These are phyloP conservation scores for Stegostoma tigrinum DNA, from an alignment of 2,113 vertebrate genomes.

Conservation along the genomic window DNA sequence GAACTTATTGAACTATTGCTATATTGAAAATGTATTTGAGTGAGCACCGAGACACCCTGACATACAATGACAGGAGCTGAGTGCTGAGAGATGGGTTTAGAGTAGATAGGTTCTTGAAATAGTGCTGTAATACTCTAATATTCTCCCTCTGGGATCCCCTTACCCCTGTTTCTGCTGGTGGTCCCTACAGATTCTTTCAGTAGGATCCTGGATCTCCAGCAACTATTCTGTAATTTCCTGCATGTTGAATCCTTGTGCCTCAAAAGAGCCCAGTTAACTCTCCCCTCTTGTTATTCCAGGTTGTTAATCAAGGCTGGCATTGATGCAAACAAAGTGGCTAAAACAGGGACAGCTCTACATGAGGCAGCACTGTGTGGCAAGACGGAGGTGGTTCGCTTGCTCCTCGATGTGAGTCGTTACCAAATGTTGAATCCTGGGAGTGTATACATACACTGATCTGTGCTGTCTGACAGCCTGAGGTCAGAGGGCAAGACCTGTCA, in stretches of 20 bases:
- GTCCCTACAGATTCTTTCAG: neutral
- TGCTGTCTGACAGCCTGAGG: neutral
- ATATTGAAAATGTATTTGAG: too few relatives aligned
- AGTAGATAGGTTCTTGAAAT: too few relatives aligned
- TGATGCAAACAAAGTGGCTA: constrained; percentile 87
- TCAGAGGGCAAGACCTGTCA: neutral
- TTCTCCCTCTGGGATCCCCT: neutral
- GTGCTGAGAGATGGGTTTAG: too few relatives aligned
- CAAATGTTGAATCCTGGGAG: neutral
- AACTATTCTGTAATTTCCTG: neutral
- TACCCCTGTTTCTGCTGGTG: neutral
- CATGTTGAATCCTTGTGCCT: neutral
- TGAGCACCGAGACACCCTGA: too few relatives aligned
- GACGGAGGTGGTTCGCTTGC: constrained; percentile 81
- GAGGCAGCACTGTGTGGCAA: constrained; percentile 89
- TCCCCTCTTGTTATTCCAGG: constrained; percentile 50
- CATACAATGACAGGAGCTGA: too few relatives aligned
- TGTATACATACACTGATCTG: neutral
- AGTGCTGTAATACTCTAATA: too few relatives aligned
- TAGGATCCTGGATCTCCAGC: neutral
- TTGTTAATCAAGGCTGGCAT: constrained; percentile 84
- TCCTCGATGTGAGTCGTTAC: constrained; percentile 74
- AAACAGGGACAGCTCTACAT: constrained; percentile 82
- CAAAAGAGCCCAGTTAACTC: neutral
- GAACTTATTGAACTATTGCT: too few relatives aligned